Evolutionary conservation across 2,797 vertebrate genomes (phyloP), one percentile per base, ranked within the genome.

Genomic region (Helicolenus hilgendorfi): DNA sequence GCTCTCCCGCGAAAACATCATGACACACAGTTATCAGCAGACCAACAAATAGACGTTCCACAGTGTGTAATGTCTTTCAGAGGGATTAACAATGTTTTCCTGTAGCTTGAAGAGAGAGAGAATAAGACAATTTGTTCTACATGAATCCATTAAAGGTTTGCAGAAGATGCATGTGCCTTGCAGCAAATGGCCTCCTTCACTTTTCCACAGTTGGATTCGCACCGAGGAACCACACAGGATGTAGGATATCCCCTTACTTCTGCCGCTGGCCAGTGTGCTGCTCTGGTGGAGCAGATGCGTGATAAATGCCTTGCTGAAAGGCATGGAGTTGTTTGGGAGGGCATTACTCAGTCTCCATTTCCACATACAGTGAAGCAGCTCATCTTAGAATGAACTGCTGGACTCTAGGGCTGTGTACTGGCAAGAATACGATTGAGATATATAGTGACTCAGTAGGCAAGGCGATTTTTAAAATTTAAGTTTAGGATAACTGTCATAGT

Each of bases 271-370:
- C 22, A 31, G 15, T 11, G 71, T 55, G 49, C 69, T n/a, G 80
- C 72, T 84, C 59, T 36, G 24, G 27, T 53, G 38, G 29, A 89
- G 77, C 69, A 60, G 72, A 85, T 29, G 59, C 3, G 11, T 74
- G 71, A 88, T 86, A 45, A 74, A 90, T 85, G 86, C 33, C 63
- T 71, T 31, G 67, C 84, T 86, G 58, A 83, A 76, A 83, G 84
- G 76, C 72, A 60, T 74, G 35, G n/a, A 22, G 77, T 49, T 62
- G 45, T 75, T 35, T 35, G 45, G n/a, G 24, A 77, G 72, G 76
- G 53, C 33, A 72, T 72, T 38, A 79, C 45, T 82, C 65, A 49
- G 11, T 76, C 64, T 53, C 36, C 45, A 7, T 77, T 82, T 72
- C 63, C 29, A 36, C 27, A 7, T 7, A 18, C 7, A 81, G 4